phyloP scores from a whole-genome alignment of 53 echinoderm and acorn worm species.

The Echinarachnius parma region DNA sequence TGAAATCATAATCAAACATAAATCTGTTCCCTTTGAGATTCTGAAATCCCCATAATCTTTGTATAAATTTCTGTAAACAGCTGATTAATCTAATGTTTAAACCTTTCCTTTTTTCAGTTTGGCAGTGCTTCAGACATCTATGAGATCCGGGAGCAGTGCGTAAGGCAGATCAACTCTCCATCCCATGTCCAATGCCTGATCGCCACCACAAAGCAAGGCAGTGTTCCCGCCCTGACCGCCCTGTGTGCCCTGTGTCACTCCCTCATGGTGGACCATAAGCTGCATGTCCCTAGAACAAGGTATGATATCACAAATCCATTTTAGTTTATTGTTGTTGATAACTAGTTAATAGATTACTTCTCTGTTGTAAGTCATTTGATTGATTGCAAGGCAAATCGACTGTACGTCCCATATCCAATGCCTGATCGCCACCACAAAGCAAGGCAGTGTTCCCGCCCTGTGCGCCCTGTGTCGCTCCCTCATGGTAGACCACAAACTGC shows the following conservation, averaged over 20 bases:
- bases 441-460: conserved; percentile 54
- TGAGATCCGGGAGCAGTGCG: conserved; percentile 88
- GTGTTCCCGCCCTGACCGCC: conserved; percentile 63
- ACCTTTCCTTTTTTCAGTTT: conserved; percentile 43
- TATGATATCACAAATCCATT: conserved; percentile 18
- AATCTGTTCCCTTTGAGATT: too few relatives aligned
- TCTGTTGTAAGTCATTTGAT: too few relatives aligned
- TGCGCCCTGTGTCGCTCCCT: conserved; percentile 80
- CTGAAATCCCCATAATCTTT: too few relatives aligned
- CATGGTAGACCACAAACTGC: conserved; percentile 69
- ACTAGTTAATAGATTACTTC: too few relatives aligned
- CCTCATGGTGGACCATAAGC: conserved; percentile 66
- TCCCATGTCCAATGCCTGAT: conserved; percentile 68
- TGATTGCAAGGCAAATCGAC: conserved; percentile 74
- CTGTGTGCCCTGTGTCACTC: conserved; percentile 83
- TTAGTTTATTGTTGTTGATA: too few relatives aligned
- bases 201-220: conserved; percentile 45
- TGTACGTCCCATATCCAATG: conserved; percentile 59
- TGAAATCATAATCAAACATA: too few relatives aligned
- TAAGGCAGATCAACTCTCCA: conserved; percentile 68
- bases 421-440: conserved; percentile 51
- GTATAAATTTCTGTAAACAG: too few relatives aligned
- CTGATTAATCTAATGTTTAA: too few relatives aligned
- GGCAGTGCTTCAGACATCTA: conserved; percentile 63
- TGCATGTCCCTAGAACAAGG: conserved; percentile 74